Evolutionary conservation across 2,113 vertebrate genomes (phyloP), one percentile per base, ranked within the genome.

Genomic region (Columba livia): DNA sequence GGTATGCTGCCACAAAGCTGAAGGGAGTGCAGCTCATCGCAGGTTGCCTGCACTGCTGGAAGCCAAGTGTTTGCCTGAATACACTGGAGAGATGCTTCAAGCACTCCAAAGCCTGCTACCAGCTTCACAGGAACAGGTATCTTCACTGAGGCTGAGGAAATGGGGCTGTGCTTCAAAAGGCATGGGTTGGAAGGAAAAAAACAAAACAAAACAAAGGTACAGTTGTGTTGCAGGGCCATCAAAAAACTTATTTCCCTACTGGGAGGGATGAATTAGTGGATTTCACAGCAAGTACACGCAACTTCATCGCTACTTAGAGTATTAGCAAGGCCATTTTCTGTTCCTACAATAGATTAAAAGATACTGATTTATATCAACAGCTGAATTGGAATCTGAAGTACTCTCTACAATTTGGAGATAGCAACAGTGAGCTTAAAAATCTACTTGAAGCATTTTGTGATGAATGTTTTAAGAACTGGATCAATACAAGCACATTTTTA

Each of bases 221-320:
- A 16, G 18, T 20, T 60, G 25, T 69, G 36, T 53, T 19, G 58
- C 20, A 2, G 9, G 28, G 15, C 51, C 90, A 50, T 40, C 25
- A 72, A 56, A 85, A 79, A 82, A 11, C 15, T 83, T 2, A 16
- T 62, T 78, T 90, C 17, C 48, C 56, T 48, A 1, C 8, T 11
- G 20, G 36, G 38, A 80, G 19, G 64, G 60, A 71, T 66, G 50
- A 93, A 78, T 73, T 62, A 54, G 51, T 51, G 53, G 32, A 60
- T 93, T 90, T 94, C 90, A 64, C 73, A 91, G 69, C 60, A 83
- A 81, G 44, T 36, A 34, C 18, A 25, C 85, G 70, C 31, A 79
- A 61, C 32, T 90, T 85, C 58, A 17, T 69, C 64, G 24, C 40
- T 89, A 32, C 23, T 90, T 70, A 83, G 78, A 5, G 1, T 34